phyloP scores from a whole-genome alignment of 2,888 invertebrate genomes.

The Drosophila prolongata region DNA sequence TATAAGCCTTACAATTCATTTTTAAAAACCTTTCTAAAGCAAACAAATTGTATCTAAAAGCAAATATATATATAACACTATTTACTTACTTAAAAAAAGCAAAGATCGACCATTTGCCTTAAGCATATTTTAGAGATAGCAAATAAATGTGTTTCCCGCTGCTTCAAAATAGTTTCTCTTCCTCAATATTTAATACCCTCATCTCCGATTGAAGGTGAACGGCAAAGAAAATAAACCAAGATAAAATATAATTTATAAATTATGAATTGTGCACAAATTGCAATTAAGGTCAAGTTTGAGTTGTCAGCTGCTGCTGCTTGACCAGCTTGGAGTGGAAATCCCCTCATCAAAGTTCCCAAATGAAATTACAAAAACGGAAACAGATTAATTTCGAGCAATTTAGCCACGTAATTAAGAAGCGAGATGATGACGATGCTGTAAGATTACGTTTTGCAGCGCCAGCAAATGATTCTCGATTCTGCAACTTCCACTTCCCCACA shows the following conservation, averaged over 20 bases:
- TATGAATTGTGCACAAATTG: constrained; percentile 70
- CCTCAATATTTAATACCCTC: constrained; percentile 3
- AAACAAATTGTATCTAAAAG: too few relatives aligned
- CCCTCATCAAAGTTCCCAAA: constrained; percentile 26
- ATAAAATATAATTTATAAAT: constrained; percentile 36
- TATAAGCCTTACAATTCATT: neutral
- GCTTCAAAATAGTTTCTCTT: constrained; percentile 1
- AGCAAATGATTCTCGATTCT: constrained; percentile 35
- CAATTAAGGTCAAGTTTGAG: constrained; percentile 69
- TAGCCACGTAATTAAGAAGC: constrained; percentile 63
- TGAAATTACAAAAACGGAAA: constrained; percentile 75
- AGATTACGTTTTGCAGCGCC: constrained; percentile 26
- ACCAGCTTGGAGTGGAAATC: constrained; percentile 53
- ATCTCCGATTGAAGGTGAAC: constrained; percentile 29
- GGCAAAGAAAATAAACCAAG: constrained; percentile 11
- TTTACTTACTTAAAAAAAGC: neutral
- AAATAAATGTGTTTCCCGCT: neutral
- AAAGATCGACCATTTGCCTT: neutral
- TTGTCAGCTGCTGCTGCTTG: constrained; percentile 44
- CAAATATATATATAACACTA: too few relatives aligned
- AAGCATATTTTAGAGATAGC: neutral
- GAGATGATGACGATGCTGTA: constrained; percentile 46
- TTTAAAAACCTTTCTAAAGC: too few relatives aligned
- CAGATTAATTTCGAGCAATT: constrained; percentile 70
- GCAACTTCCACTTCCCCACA: constrained; percentile 36